phyloP scores from a whole-genome alignment of 2,888 invertebrate genomes.

The Dioctria linearis region DNA sequence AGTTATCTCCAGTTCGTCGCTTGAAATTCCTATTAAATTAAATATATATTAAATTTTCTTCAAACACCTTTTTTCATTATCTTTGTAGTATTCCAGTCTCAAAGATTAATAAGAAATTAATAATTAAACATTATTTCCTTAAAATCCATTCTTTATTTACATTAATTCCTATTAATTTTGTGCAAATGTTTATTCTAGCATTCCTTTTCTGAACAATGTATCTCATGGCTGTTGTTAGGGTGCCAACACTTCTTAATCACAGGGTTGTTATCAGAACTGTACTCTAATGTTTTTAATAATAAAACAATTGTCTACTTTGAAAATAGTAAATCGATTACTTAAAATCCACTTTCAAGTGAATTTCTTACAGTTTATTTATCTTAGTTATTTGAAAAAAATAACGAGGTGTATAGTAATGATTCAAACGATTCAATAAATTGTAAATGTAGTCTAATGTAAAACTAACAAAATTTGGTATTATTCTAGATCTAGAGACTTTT shows the following conservation, averaged over 20 bases:
- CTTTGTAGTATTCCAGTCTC: too few relatives aligned
- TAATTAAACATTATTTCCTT: conserved; percentile 17
- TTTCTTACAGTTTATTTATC: conserved; percentile 32
- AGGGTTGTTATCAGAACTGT: conserved; percentile 40
- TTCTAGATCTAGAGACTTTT: conserved; percentile 29
- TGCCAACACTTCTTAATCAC: conserved; percentile 40
- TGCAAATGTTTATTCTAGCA: conserved; percentile 39
- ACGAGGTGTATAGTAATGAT: conserved; percentile 27
- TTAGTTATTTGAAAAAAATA: conserved; percentile 26
- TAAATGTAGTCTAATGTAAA: conserved; percentile 39
- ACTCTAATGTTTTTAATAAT: conserved; percentile 44
- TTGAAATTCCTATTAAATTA: too few relatives aligned
- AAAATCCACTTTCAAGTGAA: conserved; percentile 40
- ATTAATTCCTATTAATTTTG: conserved; percentile 37
- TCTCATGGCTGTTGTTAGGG: conserved; percentile 28
- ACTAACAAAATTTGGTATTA: conserved; percentile 40
- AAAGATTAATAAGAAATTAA: too few relatives aligned
- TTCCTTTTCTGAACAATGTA: conserved; percentile 33
- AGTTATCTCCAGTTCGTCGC: too few relatives aligned
- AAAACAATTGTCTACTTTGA: conserved; percentile 45
- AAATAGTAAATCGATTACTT: conserved; percentile 35
- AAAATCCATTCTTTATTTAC: conserved; percentile 49
- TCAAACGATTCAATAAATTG: conserved; percentile 28
- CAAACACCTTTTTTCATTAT: too few relatives aligned
- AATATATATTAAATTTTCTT: too few relatives aligned